Base-by-base conservation (phyloP, 2,113 vertebrate genomes). In the Cyanoliseus patagonus region DNA sequence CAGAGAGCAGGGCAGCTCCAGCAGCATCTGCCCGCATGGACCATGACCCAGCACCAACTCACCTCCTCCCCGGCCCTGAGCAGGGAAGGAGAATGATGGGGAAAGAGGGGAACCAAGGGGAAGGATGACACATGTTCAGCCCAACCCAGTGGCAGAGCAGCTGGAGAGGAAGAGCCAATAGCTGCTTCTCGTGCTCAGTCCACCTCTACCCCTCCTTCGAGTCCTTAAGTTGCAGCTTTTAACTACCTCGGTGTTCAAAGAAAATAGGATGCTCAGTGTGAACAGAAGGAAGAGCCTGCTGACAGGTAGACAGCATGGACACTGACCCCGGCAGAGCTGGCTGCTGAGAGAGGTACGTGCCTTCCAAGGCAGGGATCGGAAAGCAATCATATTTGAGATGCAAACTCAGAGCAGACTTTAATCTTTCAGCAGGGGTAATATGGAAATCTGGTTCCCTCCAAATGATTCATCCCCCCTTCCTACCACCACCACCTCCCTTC, bases 281-380 rank as follows among this genome's bases (percentile, higher is more conserved):
- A 96, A 42, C 93, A 93, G 96, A 95, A 94, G 96, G 96, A 93
- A 93, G 79, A 84, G 73, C 85, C 81, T 18, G 94, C 94, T 88
- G 95, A 14, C 95, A 91, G 96, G 94, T 31, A 81, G 90, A 37
- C 92, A 66, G 93, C 93, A 81, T 18, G 92, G 95, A 67, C 91
- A 52, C 92, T 59, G 95, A 91, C 23, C 85, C 73, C 10, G 66
- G 89, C 95, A 96, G 92, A 90, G 86, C 92, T 6, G 91, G 88
- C 97, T 94, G 96, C 96, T 92, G 84, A 95, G 37, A 94, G 87
- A 97, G 97, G 96, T 96, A 96, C 41, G 95, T 89, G 90, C 79
- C 80, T 86, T 67, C 91, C 94, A 73, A 90, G 94, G 92, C 95
- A 70, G 80, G 61, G 85, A 73, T 59, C 85, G 17, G 9, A 44